Percentiles rank a stretch among this genome's conserved stretches.
phyloP scores from a whole-genome alignment of 2,888 invertebrate species.

The Campoplex capitator region DNA sequence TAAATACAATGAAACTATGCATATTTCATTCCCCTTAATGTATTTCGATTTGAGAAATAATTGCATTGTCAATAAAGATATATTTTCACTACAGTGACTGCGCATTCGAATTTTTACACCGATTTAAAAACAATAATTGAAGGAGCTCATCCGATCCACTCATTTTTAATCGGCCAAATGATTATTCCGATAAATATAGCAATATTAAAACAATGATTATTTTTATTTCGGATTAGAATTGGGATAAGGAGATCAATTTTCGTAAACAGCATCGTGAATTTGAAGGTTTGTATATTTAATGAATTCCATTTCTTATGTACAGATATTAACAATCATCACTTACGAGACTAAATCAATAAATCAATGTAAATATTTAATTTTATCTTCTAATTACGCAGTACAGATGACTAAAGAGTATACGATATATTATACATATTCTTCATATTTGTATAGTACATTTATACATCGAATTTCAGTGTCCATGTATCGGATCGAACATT shows the following conservation, averaged over 20 bases:
- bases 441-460: constrained; percentile 76
- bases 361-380: constrained; percentile 46
- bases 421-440: constrained; percentile 19
- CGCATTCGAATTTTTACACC: too few relatives aligned
- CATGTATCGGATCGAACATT: constrained; percentile 10
- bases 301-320: constrained; percentile 72
- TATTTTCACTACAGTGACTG: too few relatives aligned
- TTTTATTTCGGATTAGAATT: not conserved
- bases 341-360: constrained; percentile 46
- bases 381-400: constrained; percentile 35
- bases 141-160: not conserved
- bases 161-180: not conserved
- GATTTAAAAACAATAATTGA: too few relatives aligned
- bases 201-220: not conserved
- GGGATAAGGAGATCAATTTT: not conserved
- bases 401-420: constrained; percentile 17
- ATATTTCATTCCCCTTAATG: not conserved
- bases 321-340: constrained; percentile 69
- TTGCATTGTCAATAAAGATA: not conserved
- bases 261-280: constrained; percentile 28
- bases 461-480: constrained; percentile 72
- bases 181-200: not conserved
- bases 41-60: not conserved
- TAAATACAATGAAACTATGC: too few relatives aligned
- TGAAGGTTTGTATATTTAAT: constrained; percentile 75